phyloP scores from a whole-genome alignment of 2,888 invertebrate species.

The Drosophila mercatorum region DNA sequence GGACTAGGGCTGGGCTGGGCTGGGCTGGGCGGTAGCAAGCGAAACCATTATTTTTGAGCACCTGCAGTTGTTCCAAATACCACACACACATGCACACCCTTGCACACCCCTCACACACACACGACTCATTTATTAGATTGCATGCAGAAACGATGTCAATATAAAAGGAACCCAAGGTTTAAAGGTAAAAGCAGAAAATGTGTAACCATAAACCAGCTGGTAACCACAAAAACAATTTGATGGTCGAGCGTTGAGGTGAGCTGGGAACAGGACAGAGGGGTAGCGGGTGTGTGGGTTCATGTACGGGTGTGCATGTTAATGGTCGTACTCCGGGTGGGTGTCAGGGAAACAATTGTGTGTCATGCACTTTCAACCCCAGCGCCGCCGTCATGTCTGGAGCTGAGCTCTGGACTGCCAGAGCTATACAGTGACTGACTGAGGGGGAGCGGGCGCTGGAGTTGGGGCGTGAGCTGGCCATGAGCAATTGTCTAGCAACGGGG shows the following conservation, averaged over 20 bases:
- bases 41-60: slow-evolving; percentile 49
- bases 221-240: slow-evolving; percentile 76
- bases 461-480: slow-evolving; percentile 34
- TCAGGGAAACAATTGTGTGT: slow-evolving; percentile 71
- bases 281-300: neutral
- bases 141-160: slow-evolving; percentile 67
- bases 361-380: slow-evolving; percentile 80
- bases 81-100: slow-evolving; percentile 14
- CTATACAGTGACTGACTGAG: neutral
- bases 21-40: slow-evolving; percentile 7
- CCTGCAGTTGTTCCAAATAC: slow-evolving; percentile 43
- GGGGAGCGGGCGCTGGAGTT: neutral
- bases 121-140: slow-evolving; percentile 65
- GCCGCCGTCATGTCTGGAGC: slow-evolving; percentile 55
- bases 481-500: slow-evolving; percentile 60
- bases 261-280: neutral
- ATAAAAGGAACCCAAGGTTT: slow-evolving; percentile 35
- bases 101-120: slow-evolving; percentile 7
- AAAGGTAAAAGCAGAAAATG: slow-evolving; percentile 49
- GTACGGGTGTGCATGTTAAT: slow-evolving; percentile 62
- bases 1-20: too few species aligned
- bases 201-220: slow-evolving; percentile 74
- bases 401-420: neutral
- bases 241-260: slow-evolving; percentile 12
- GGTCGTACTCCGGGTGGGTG: slow-evolving; percentile 28